phyloP scores from a whole-genome alignment of 2,888 invertebrate genomes.

The Amphiduros pacificus region DNA sequence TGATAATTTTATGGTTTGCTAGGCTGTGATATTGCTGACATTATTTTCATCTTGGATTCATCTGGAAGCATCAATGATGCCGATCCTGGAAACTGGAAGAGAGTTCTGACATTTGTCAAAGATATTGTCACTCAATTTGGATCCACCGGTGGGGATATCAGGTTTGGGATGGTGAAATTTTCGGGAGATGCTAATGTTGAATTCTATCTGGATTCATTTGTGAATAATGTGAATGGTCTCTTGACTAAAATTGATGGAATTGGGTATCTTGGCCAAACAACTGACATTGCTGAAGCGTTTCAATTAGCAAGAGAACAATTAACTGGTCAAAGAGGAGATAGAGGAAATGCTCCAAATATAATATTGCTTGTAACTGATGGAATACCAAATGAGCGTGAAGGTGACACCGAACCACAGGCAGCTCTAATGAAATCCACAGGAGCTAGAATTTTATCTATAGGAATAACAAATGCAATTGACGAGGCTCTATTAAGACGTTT shows the following conservation, averaged over 20 bases:
- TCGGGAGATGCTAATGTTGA: neutral
- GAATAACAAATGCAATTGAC: neutral
- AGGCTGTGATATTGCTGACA: neutral
- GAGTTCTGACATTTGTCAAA: neutral
- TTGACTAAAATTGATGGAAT: neutral
- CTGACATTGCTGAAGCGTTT: neutral
- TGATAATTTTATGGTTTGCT: neutral
- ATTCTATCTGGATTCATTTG: neutral
- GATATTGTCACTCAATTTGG: neutral
- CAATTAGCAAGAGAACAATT: neutral
- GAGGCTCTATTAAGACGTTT: neutral
- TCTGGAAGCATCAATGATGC: neutral
- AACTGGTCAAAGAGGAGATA: neutral
- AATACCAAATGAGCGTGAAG: constrained; percentile 1
- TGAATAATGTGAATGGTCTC: neutral
- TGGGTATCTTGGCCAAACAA: neutral
- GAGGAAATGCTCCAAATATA: neutral
- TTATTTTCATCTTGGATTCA: neutral
- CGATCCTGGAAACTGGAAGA: neutral
- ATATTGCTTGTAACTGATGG: neutral
- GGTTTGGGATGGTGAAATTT: neutral
- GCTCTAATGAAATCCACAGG: neutral
- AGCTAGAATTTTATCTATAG: neutral
- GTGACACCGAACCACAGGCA: neutral
- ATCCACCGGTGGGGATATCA: neutral